Evolutionary conservation across 2,888 invertebrate genomes (phyloP).

Genomic region (Ypsolopha scabrella): DNA sequence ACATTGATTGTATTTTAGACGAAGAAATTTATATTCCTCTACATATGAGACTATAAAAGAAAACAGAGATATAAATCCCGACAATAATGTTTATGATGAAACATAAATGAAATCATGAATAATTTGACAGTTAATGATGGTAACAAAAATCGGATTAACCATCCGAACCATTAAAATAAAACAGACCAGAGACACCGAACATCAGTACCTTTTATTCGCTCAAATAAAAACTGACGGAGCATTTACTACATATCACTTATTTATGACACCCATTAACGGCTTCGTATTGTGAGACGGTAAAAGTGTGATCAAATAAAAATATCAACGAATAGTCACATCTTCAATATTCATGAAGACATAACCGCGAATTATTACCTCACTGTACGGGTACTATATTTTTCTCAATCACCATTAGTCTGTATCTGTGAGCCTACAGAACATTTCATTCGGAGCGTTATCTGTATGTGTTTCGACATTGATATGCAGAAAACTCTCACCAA

Average conservation of each 20-base stretch:
- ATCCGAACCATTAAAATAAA: background rate
- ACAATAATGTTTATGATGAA: too few relatives aligned
- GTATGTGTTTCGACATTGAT: conserved; percentile 25
- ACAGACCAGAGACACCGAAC: background rate
- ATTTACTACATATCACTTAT: conserved; percentile 18
- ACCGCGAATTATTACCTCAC: conserved; percentile 54
- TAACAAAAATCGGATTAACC: background rate
- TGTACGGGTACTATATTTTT: conserved; percentile 60
- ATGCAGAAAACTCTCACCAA: conserved; percentile 40
- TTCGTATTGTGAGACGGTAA: conserved; percentile 23
- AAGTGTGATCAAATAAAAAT: conserved; percentile 53
- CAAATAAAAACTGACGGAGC: conserved; percentile 19
- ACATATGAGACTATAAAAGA: too few relatives aligned
- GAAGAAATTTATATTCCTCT: too few relatives aligned
- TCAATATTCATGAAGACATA: conserved; percentile 69
- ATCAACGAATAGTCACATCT: conserved; percentile 42
- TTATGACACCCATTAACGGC: conserved; percentile 40
- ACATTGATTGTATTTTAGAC: too few relatives aligned
- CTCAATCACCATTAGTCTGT: conserved; percentile 69
- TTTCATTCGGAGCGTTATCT: conserved; percentile 44
- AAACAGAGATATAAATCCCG: too few relatives aligned
- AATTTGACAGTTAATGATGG: background rate
- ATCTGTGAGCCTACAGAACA: conserved; percentile 59
- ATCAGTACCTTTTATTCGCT: conserved; percentile 12
- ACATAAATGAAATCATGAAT: background rate